Conservation (phyloP, 2,888 invertebrate genomes). For the Nymphalis c-album region DNA sequence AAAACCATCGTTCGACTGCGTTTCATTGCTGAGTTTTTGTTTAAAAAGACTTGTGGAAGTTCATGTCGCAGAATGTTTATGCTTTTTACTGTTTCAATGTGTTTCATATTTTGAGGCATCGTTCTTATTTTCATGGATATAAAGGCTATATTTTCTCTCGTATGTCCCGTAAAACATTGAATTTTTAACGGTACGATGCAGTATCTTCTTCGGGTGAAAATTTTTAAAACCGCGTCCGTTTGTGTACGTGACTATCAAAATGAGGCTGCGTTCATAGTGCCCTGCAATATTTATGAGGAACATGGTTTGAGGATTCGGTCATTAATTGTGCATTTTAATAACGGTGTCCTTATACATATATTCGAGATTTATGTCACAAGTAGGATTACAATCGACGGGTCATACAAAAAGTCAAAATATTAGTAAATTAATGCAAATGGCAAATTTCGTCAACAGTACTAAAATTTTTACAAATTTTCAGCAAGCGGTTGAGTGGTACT, state of each 20-base stretch:
- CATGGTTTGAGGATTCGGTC: slow-evolving; percentile 29
- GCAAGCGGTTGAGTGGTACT: too few relatives aligned
- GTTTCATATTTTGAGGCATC: slow-evolving; percentile 1
- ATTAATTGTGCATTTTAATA: slow-evolving; percentile 1
- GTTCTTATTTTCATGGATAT: slow-evolving; percentile 6
- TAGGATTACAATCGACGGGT: too few relatives aligned
- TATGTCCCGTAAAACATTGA: slow-evolving; percentile 48
- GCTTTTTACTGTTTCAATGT: slow-evolving; percentile 10
- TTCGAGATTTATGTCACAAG: too few relatives aligned
- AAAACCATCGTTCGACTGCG: background rate
- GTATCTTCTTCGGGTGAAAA: slow-evolving; percentile 42
- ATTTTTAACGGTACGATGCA: slow-evolving; percentile 59
- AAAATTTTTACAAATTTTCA: too few relatives aligned
- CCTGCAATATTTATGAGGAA: slow-evolving; percentile 37
- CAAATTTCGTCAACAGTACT: background rate
- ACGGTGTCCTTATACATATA: too few relatives aligned
- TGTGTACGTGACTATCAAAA: slow-evolving; percentile 46
- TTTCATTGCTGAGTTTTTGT: background rate
- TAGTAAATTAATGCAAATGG: background rate
- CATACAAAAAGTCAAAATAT: too few relatives aligned
- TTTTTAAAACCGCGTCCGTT: slow-evolving; percentile 60
- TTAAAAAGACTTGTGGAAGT: slow-evolving; percentile 12
- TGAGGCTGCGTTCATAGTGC: slow-evolving; percentile 35
- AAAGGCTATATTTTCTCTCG: slow-evolving; percentile 1
- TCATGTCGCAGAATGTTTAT: slow-evolving; percentile 20